These are phyloP conservation scores for Bambusicola thoracicus DNA, from an alignment of 2,113 vertebrate species.

Conservation along the genomic window DNA sequence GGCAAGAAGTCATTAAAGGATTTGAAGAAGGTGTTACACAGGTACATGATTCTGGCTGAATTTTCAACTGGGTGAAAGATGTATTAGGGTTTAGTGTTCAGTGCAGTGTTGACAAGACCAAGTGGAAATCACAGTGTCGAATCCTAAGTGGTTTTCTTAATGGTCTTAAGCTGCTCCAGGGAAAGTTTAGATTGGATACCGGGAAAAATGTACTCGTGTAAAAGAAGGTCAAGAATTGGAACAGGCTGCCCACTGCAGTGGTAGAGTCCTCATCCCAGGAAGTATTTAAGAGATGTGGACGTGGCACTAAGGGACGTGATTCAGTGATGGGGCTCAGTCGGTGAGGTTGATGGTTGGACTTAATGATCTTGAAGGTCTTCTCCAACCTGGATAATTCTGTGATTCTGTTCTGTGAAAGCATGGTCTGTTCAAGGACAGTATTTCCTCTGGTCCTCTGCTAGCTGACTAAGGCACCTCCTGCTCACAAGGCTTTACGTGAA, in stretches of 20 bases:
- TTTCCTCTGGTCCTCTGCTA: background rate
- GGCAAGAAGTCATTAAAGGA: conserved; percentile 96
- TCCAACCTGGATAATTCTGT: background rate
- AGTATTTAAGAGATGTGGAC: background rate
- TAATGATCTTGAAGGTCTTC: background rate
- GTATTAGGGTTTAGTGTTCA: background rate
- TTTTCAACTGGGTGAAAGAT: background rate
- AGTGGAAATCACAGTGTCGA: background rate
- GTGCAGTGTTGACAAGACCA: background rate
- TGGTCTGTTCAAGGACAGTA: background rate
- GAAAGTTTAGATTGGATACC: background rate
- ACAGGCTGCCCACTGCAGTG: background rate
- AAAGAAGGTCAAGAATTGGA: background rate
- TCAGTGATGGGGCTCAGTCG: background rate
- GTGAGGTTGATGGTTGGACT: background rate
- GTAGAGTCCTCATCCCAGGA: background rate
- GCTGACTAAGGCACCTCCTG: background rate
- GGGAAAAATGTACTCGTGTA: background rate
- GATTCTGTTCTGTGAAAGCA: accelerated
- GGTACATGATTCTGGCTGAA: conserved; percentile 73
- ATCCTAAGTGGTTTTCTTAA: background rate
- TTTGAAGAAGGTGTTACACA: conserved; percentile 97
- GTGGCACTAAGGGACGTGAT: background rate
- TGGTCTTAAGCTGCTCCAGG: background rate
- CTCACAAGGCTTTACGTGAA: background rate